Evolutionary conservation across 2,888 invertebrate species (phyloP), one percentile per base, ranked within the genome.

Genomic region (Sinodicranocentrus sp.): DNA sequence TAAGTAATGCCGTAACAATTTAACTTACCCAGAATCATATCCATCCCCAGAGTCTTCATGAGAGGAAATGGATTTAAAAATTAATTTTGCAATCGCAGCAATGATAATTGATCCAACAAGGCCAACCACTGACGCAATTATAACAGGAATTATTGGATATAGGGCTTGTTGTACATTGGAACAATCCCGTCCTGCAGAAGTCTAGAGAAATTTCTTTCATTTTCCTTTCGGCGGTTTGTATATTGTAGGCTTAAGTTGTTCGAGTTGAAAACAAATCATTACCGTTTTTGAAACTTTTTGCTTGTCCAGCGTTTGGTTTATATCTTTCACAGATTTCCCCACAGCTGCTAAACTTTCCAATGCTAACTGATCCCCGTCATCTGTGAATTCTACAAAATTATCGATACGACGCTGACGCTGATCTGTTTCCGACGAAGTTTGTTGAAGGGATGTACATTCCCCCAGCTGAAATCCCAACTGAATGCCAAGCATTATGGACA

Each of bases 21-120:
- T 21, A 21, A 15, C 25, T 57, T 17, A 57, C 61, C 28, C n/a
- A 19, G 10, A 26, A 61, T 15, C 23, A n/a, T 23, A 68, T 2
- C 43, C 68, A n/a, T 25, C 6, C 19, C 43, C 65, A 23, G 13
- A 25, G 1, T 43, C n/a, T 5, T 57, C 57, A 8, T 57, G 2
- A 2, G 57, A 57, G 13, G 57, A 57, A 21, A 57, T 57, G 6
- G 21, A 13, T 17, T 15, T 75, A 13, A 52, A 33, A n/a, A 82
- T 65, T n/a, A 68, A 25, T 13, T 73, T 72, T 0, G 63, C 78
- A 75, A 85, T 83, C 13, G 19, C 21, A 33, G 82, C 83, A 44
- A 85, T 67, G 2, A 85, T 76, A 17, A 83, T 71, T 39, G 80
- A 33, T 23, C 79, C 75, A 13, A 85, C 76, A 17, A 85, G 28